Percentiles rank a stretch among this genome's conserved stretches.
Evolutionary conservation across 2,888 invertebrate species (phyloP).

Genomic region (Hemistola chrysoprasaria): DNA sequence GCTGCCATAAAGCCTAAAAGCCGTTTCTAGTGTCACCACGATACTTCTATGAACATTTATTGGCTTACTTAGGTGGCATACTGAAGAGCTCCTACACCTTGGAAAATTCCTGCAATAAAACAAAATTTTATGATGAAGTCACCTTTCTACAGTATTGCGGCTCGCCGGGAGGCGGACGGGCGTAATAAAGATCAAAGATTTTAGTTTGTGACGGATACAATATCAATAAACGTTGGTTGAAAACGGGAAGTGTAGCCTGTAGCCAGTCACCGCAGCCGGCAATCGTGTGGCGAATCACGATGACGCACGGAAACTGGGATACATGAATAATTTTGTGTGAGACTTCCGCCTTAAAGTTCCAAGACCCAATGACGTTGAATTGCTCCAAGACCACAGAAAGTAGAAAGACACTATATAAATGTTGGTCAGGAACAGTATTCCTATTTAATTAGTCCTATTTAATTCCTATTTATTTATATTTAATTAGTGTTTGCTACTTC

Average conservation of each 20-base stretch:
- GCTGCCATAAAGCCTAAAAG: conserved; percentile 14
- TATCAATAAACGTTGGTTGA: conserved; percentile 4
- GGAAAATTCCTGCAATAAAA: conserved; percentile 73
- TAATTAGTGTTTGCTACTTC: background rate
- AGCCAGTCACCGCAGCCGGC: conserved; percentile 12
- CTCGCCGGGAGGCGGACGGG: background rate
- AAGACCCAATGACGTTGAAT: too few species aligned
- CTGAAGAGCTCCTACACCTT: conserved; percentile 64
- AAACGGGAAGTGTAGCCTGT: conserved; percentile 5
- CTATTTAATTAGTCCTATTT: too few species aligned
- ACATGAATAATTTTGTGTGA: conserved; percentile 31
- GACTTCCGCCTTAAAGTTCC: conserved; percentile 30
- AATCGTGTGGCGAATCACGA: conserved; percentile 27
- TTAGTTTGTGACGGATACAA: conserved; percentile 2
- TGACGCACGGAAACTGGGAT: conserved; percentile 37
- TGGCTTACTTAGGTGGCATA: conserved; percentile 80
- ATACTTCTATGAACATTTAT: conserved; percentile 34
- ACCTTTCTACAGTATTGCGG: conserved; percentile 6
- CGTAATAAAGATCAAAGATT: conserved; percentile 16
- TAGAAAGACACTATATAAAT: too few species aligned
- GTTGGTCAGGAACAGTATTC: too few species aligned
- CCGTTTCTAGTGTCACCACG: conserved; percentile 16
- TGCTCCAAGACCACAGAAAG: too few species aligned
- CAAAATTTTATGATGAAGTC: conserved; percentile 44
- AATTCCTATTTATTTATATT: too few species aligned